These are phyloP conservation scores for Phragmatobia fuliginosa DNA, from an alignment of 2,888 invertebrate genomes.

Conservation along the genomic window DNA sequence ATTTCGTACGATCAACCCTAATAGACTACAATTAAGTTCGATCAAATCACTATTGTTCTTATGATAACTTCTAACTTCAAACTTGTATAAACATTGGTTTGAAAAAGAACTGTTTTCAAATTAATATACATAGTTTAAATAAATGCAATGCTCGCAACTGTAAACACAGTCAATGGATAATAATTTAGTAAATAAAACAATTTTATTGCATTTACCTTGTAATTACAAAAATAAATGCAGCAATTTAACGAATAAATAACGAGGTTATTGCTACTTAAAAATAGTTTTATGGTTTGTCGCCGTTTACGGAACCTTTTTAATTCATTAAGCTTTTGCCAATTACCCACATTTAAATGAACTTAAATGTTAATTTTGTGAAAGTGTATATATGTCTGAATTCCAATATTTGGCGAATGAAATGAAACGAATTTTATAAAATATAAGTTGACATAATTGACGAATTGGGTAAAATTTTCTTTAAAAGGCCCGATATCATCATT, in stretches of 20 bases:
- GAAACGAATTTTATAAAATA: not conserved
- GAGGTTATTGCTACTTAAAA: constrained; percentile 6
- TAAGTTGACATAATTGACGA: not conserved
- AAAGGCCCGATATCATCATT: too few relatives aligned
- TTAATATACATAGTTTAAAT: constrained; percentile 1
- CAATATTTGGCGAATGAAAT: not conserved
- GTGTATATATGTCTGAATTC: not conserved
- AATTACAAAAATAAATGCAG: constrained; percentile 2
- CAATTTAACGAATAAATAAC: not conserved
- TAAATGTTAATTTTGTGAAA: not conserved
- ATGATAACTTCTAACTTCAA: too few relatives aligned
- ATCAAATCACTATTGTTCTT: too few relatives aligned
- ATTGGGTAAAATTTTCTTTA: too few relatives aligned
- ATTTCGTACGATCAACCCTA: too few relatives aligned
- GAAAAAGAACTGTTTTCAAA: not conserved
- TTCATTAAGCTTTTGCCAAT: constrained; percentile 3
- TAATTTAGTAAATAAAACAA: constrained; percentile 1
- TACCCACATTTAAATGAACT: not conserved
- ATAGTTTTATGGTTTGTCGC: not conserved
- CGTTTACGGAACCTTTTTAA: constrained; percentile 8
- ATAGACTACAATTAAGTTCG: too few relatives aligned
- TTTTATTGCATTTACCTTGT: constrained; percentile 9
- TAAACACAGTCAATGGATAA: not conserved
- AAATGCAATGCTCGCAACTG: not conserved
- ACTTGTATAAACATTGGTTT: too few relatives aligned